Percentiles rank a stretch among this genome's conserved stretches.
These are phyloP conservation scores for Drosophila flavopinicola DNA, from an alignment of 2,888 invertebrate genomes.

Conservation along the genomic window DNA sequence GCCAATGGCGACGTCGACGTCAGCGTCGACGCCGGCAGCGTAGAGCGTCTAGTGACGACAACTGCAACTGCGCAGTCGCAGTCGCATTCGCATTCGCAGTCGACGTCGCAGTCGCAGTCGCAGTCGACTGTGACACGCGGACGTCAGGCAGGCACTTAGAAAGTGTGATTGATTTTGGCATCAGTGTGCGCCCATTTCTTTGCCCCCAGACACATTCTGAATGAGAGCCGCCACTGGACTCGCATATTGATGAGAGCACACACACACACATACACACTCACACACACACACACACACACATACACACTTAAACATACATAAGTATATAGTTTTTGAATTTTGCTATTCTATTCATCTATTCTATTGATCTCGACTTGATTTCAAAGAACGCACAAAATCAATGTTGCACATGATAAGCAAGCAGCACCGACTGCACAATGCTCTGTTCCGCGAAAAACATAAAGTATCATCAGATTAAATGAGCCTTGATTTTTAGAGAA, in stretches of 20 bases:
- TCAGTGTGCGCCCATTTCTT: conserved; percentile 75
- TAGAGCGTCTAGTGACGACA: too few species aligned
- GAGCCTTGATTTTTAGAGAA: too few species aligned
- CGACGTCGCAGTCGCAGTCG: conserved; percentile 4
- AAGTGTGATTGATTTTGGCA: conserved; percentile 82
- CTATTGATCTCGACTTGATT: not conserved
- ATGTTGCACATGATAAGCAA: too few species aligned
- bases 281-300: not conserved
- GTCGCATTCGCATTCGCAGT: not conserved
- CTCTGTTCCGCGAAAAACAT: too few species aligned
- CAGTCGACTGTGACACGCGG: conserved; percentile 36
- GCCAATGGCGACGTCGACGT: conserved; percentile 19
- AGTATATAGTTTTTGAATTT: not conserved
- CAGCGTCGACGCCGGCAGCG: conserved; percentile 14
- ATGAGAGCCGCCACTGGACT: conserved; percentile 57
- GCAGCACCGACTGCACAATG: too few species aligned
- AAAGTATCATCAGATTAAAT: too few species aligned
- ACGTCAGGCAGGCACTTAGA: conserved; percentile 66
- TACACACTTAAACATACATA: not conserved
- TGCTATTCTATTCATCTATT: not conserved
- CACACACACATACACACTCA: conserved; percentile 11
- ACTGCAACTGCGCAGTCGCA: too few species aligned
- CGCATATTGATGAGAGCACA: conserved; percentile 60
- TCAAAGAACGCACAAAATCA: too few species aligned
- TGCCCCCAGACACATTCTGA: conserved; percentile 68